Evolutionary conservation across 2,797 vertebrate genomes (phyloP).

Genomic region (Accipiter superciliosus): DNA sequence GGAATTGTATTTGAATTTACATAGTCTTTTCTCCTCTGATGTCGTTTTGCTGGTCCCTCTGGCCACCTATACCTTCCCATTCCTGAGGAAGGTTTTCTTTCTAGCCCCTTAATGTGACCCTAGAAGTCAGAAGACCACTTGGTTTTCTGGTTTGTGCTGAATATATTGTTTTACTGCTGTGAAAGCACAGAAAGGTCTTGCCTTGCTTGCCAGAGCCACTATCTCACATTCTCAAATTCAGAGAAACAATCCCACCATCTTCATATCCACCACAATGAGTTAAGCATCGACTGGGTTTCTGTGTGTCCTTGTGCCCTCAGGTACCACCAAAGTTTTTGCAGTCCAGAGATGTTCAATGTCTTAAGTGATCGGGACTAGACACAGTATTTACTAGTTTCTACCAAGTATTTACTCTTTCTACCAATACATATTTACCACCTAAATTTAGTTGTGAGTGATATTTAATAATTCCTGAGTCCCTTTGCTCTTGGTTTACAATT

Average conservation of each 20-base stretch:
- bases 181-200: not conserved
- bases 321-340: not conserved
- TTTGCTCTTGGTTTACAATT: constrained; percentile 39
- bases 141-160: not conserved
- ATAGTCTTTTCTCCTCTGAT: not conserved
- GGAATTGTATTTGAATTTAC: not conserved
- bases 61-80: not conserved
- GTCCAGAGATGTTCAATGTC: too few relatives aligned
- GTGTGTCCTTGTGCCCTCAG: not conserved
- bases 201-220: not conserved
- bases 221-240: not conserved
- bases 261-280: not conserved
- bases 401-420: too few relatives aligned
- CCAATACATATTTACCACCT: not conserved
- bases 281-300: rapidly evolving
- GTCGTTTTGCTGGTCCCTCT: not conserved
- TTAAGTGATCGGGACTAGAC: not conserved
- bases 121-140: not conserved
- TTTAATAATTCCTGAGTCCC: constrained; percentile 30
- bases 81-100: not conserved
- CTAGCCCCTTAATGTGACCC: not conserved
- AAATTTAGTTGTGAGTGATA: constrained; percentile 25
- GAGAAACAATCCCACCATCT: not conserved
- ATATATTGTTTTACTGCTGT: not conserved
- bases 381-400: not conserved